These are phyloP conservation scores for Orchesellides sinensis DNA, from an alignment of 2,888 invertebrate species.

Conservation along the genomic window DNA sequence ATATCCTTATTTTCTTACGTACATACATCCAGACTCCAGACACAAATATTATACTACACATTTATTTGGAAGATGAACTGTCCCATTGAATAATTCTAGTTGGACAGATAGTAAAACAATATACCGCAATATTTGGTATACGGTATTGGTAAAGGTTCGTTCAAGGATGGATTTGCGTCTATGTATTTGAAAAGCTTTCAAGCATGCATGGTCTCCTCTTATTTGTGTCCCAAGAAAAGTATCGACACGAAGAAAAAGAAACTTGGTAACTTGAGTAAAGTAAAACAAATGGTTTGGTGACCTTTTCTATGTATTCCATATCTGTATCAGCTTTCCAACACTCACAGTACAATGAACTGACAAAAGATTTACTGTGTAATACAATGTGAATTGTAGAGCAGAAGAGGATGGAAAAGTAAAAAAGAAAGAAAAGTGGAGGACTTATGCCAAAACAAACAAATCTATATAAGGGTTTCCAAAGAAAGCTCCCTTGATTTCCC, in stretches of 20 bases:
- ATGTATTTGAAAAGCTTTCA: too few species aligned
- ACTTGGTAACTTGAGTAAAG: constrained; percentile 30
- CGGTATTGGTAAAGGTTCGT: not conserved
- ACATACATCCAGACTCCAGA: not conserved
- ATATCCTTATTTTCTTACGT: constrained; percentile 18
- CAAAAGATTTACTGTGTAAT: too few species aligned
- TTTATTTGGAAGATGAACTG: not conserved
- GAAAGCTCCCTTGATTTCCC: constrained; percentile 43
- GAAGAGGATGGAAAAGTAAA: not conserved
- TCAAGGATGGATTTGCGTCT: too few species aligned
- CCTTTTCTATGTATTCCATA: constrained; percentile 10
- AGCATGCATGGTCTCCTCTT: not conserved
- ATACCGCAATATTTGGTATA: too few species aligned
- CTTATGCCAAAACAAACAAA: constrained; percentile 54
- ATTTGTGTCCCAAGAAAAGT: constrained; percentile 3
- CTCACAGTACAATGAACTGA: constrained; percentile 30
- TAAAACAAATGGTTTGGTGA: constrained; percentile 42
- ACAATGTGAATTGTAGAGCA: not conserved
- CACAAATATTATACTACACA: too few species aligned
- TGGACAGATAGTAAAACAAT: too few species aligned
- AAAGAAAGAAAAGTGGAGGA: constrained; percentile 13
- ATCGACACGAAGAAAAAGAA: constrained; percentile 14
- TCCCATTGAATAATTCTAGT: not conserved
- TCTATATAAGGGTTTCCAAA: not conserved
- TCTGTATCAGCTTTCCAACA: not conserved